Evolutionary conservation across 2,113 vertebrate species (phyloP).

Genomic region (Paedocypris sp.): DNA sequence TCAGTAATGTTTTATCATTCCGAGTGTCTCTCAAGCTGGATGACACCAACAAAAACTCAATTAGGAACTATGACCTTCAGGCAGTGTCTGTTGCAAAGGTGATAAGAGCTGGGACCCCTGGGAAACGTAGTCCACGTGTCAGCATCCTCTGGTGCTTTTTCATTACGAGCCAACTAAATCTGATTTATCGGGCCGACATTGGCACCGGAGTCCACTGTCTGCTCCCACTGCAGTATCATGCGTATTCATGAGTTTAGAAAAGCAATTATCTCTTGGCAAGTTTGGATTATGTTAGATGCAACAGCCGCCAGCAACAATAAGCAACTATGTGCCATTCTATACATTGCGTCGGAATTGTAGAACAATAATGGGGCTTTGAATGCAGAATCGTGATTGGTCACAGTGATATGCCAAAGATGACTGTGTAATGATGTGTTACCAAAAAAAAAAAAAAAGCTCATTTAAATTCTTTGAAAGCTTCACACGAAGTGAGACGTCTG

Average conservation of each 20-base stretch:
- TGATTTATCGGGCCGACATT: neutral
- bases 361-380: neutral
- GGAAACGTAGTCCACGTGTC: conserved; percentile 8
- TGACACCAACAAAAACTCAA: neutral
- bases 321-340: neutral
- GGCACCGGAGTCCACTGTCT: neutral
- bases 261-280: conserved; percentile 26
- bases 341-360: neutral
- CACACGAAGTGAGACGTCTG: no score
- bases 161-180: conserved; percentile 8
- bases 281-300: conserved; percentile 3
- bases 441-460: neutral
- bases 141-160: neutral
- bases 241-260: conserved; percentile 30
- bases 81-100: conserved; percentile 8
- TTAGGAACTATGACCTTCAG: conserved; percentile 5
- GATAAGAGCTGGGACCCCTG: neutral
- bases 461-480: neutral
- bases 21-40: neutral
- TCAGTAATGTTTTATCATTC: conserved; percentile 10
- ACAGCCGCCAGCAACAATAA: neutral
- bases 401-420: neutral
- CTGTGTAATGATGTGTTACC: neutral
- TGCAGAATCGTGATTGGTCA: neutral
- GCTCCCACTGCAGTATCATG: conserved; percentile 11